phyloP scores from a whole-genome alignment of 2,797 vertebrate species.

The Falco novaeseelandiae region DNA sequence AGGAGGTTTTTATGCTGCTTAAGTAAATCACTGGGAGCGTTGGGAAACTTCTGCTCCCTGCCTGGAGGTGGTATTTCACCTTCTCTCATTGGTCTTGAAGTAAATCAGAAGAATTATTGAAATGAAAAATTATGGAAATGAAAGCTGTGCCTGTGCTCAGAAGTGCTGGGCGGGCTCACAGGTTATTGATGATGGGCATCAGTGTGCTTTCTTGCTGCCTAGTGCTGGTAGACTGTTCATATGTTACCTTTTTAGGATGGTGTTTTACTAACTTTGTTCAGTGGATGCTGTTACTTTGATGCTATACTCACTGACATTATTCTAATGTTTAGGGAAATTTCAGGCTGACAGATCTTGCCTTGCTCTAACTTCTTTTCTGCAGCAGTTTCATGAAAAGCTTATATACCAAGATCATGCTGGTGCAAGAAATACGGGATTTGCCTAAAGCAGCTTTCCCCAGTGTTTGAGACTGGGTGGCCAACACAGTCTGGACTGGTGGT shows the following conservation, averaged over 20 bases:
- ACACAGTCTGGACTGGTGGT: not conserved
- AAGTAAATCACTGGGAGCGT: not conserved
- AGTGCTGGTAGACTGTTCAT: not conserved
- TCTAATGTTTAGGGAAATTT: not conserved
- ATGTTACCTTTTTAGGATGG: not conserved
- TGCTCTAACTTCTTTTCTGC: not conserved
- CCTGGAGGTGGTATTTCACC: not conserved
- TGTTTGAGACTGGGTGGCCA: not conserved
- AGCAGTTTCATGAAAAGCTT: not conserved
- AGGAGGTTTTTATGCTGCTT: not conserved
- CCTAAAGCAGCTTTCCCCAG: not conserved
- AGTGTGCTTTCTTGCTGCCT: not conserved
- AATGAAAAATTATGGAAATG: not conserved
- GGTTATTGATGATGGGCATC: not conserved
- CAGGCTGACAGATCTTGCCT: not conserved
- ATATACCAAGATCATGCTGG: not conserved
- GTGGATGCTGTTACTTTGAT: not conserved
- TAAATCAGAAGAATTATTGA: not conserved
- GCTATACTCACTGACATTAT: not conserved
- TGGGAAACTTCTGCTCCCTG: not conserved
- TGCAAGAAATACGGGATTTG: not conserved
- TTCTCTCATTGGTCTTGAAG: not conserved
- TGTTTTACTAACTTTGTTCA: not conserved
- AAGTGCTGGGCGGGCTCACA: fast-evolving
- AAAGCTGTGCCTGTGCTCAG: not conserved